These are phyloP conservation scores for Potamilus streckersoni DNA, from an alignment of 1,140 invertebrate species.

Conservation along the genomic window DNA sequence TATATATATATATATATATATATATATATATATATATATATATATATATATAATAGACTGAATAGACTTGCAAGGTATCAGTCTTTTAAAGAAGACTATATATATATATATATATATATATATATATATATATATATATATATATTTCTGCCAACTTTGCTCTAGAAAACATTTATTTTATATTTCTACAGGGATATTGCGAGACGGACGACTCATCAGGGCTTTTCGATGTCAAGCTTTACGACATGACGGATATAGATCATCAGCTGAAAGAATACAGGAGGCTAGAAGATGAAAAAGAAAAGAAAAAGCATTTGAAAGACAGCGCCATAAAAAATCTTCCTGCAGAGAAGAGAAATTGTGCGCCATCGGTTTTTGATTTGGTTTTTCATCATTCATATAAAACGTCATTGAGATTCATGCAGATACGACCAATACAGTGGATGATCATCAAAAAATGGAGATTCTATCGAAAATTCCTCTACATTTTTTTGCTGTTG, in stretches of 20 bases:
- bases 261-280: too few relatives aligned
- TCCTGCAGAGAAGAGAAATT: background rate
- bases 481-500: constrained; percentile 26
- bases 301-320: background rate
- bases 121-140: too few relatives aligned
- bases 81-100: too few relatives aligned
- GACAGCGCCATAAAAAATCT: background rate
- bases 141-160: too few relatives aligned
- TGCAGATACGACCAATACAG: constrained; percentile 28
- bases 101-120: too few relatives aligned
- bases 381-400: constrained; percentile 30
- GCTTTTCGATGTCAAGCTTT: constrained; percentile 44
- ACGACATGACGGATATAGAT: constrained; percentile 47
- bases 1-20: too few relatives aligned
- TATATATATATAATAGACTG: too few relatives aligned
- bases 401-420: constrained; percentile 27
- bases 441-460: constrained; percentile 38
- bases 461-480: constrained; percentile 25
- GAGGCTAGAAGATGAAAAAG: constrained; percentile 6
- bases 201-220: constrained; percentile 24
- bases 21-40: too few relatives aligned
- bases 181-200: constrained; percentile 25
- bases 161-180: background rate
- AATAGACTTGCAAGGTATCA: too few relatives aligned
- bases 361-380: constrained; percentile 32